Evolutionary conservation across 2,888 invertebrate genomes (phyloP).

Genomic region (Lasioglossum villosulum): DNA sequence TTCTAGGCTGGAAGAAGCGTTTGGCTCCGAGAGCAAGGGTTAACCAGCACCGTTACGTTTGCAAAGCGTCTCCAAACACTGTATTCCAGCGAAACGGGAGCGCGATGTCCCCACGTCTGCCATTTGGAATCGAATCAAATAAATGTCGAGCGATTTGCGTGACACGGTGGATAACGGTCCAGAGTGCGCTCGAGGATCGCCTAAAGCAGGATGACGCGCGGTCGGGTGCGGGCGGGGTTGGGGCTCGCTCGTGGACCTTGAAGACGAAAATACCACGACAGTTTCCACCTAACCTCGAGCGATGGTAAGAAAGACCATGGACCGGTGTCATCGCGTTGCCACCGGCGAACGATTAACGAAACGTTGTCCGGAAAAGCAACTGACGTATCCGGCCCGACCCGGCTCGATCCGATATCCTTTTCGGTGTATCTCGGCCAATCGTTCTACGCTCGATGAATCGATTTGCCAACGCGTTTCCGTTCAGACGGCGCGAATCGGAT

Average conservation of each 20-base stretch:
- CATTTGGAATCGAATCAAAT: conserved; percentile 18
- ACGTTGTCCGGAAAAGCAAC: background rate
- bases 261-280: conserved; percentile 35
- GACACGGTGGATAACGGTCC: conserved; percentile 6
- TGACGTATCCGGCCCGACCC: background rate
- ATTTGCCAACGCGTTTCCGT: conserved; percentile 58
- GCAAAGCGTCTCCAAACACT: background rate
- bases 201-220: conserved; percentile 5
- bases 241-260: conserved; percentile 13
- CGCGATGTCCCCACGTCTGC: background rate
- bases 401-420: conserved; percentile 39
- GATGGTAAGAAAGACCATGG: background rate
- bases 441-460: conserved; percentile 54
- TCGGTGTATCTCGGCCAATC: conserved; percentile 43
- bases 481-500: conserved; percentile 57
- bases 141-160: background rate
- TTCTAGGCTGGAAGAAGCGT: background rate
- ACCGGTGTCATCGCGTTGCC: background rate
- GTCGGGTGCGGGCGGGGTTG: background rate
- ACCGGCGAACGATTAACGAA: conserved; percentile 16
- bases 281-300: conserved; percentile 2
- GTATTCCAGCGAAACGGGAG: background rate
- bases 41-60: background rate
- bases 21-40: background rate
- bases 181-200: conserved; percentile 12